A percentile compares a stretch with the other conserved stretches of the same genome.
Evolutionary conservation across 2,797 vertebrate genomes (phyloP).

Genomic region (Thalassophryne amazonica): DNA sequence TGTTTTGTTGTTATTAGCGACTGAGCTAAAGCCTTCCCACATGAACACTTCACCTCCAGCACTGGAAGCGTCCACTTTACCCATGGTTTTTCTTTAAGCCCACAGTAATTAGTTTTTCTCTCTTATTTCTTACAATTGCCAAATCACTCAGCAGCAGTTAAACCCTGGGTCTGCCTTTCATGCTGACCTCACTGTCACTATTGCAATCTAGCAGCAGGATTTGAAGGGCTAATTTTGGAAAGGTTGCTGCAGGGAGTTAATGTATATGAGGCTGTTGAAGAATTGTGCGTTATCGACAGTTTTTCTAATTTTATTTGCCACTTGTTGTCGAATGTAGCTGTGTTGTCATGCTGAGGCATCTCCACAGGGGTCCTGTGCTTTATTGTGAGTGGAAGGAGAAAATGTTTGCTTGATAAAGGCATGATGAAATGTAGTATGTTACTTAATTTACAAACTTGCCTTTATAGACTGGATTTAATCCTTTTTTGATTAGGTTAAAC

Average conservation of each 20-base stretch:
- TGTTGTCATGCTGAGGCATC: conserved; percentile 45
- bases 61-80: conserved; percentile 55
- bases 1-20: conserved; percentile 71
- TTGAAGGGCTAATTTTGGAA: conserved; percentile 54
- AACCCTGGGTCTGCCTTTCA: conserved; percentile 57
- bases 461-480: conserved; percentile 24
- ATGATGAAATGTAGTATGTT: conserved; percentile 25
- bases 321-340: conserved; percentile 45
- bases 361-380: conserved; percentile 16
- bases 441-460: conserved; percentile 25
- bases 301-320: conserved; percentile 65
- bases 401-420: conserved; percentile 19
- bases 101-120: conserved; percentile 72
- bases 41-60: conserved; percentile 53
- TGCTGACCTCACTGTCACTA: conserved; percentile 53
- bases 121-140: conserved; percentile 59
- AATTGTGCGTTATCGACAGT: conserved; percentile 52
- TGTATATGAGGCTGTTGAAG: conserved; percentile 41
- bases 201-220: conserved; percentile 54
- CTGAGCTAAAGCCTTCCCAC: conserved; percentile 66
- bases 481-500: too few species aligned
- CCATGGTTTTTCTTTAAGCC: conserved; percentile 65
- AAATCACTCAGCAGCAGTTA: conserved; percentile 65
- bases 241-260: conserved; percentile 23
- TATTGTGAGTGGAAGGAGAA: conserved; percentile 13